A percentile compares a stretch with the other conserved stretches of the same genome.
phyloP scores from a whole-genome alignment of 2,113 vertebrate genomes.

The Cyprinodon variegatus region DNA sequence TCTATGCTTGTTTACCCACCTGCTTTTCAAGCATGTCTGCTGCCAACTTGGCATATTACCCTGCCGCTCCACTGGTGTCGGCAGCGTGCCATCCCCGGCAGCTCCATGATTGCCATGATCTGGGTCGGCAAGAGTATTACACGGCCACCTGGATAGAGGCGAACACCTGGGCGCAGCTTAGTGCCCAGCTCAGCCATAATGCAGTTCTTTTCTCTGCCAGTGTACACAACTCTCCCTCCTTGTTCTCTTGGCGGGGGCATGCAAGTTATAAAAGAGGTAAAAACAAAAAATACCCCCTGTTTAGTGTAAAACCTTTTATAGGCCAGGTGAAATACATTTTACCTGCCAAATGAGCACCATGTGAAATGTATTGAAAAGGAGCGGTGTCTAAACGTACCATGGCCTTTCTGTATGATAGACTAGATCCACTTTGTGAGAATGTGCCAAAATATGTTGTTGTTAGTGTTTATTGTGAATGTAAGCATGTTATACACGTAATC shows the following conservation, averaged over 20 bases:
- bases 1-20: conserved; percentile 41
- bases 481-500: neutral
- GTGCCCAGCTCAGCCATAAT: conserved; percentile 63
- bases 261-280: conserved; percentile 40
- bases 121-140: conserved; percentile 72
- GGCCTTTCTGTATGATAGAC: conserved; percentile 6
- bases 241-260: conserved; percentile 16
- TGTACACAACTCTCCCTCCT: conserved; percentile 28
- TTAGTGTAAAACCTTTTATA: conserved; percentile 17
- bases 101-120: conserved; percentile 72
- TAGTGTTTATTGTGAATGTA: neutral
- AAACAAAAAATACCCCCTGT: conserved; percentile 33
- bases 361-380: neutral
- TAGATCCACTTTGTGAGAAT: neutral
- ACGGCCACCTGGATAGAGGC: conserved; percentile 72
- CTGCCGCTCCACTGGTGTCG: conserved; percentile 45
- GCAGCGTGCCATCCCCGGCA: conserved; percentile 60
- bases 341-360: conserved; percentile 23
- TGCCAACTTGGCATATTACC: conserved; percentile 69
- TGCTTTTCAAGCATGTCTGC: conserved; percentile 31
- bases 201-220: conserved; percentile 45
- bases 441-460: neutral
- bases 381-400: neutral
- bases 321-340: conserved; percentile 14
- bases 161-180: conserved; percentile 75